These are phyloP conservation scores for Lasioglossum calceatum DNA, from an alignment of 2,888 invertebrate genomes.

Conservation along the genomic window DNA sequence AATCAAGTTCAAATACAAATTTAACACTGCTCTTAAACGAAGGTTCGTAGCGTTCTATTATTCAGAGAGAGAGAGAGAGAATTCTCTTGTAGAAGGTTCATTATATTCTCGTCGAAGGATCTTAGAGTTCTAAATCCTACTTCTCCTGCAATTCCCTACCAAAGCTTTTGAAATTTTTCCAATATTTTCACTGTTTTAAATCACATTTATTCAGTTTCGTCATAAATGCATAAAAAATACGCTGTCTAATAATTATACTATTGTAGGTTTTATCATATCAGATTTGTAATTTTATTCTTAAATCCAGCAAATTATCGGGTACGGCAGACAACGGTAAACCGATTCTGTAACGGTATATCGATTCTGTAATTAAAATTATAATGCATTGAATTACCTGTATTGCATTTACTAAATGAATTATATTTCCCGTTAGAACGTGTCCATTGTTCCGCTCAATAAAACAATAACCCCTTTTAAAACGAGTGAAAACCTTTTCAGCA, in stretches of 20 bases:
- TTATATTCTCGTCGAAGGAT: too few species aligned
- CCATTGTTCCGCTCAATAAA: neutral
- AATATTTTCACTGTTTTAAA: too few species aligned
- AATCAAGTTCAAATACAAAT: too few species aligned
- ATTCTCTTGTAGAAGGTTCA: too few species aligned
- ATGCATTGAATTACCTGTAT: neutral
- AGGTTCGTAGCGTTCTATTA: too few species aligned
- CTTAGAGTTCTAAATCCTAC: too few species aligned
- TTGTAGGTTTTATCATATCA: neutral
- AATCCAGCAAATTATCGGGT: neutral
- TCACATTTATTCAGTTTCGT: too few species aligned
- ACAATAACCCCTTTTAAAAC: neutral
- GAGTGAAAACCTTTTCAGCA: slow-evolving; percentile 1
- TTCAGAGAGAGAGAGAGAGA: too few species aligned
- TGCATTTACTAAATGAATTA: neutral
- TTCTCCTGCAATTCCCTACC: too few species aligned
- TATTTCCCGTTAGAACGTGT: neutral
- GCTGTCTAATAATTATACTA: neutral
- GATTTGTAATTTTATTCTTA: neutral
- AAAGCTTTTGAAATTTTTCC: too few species aligned
- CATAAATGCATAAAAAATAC: too few species aligned
- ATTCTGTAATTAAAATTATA: neutral
- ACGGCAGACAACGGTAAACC: neutral
- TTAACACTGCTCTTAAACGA: too few species aligned
- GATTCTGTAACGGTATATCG: neutral